A percentile compares a stretch with the other conserved stretches of the same genome.
phyloP scores from a whole-genome alignment of 1,140 invertebrate genomes.

The Apis cerana region DNA sequence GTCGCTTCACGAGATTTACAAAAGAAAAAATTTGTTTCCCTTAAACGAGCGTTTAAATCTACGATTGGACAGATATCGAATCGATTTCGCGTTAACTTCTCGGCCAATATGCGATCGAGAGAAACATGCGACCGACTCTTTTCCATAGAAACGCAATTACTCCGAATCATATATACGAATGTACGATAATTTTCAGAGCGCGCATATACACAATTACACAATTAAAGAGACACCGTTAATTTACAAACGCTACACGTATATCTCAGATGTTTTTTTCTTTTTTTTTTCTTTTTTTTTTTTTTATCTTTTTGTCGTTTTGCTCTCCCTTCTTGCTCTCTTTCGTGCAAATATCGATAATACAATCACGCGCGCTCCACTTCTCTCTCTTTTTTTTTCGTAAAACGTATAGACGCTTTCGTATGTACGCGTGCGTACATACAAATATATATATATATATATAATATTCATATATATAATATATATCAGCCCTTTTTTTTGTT shows the following conservation, averaged over 20 bases:
- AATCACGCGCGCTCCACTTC: slow-evolving; percentile 21
- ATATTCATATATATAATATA: slow-evolving; percentile 41
- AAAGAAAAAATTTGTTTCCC: too few species aligned
- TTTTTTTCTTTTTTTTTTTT: neutral
- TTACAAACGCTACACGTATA: slow-evolving; percentile 63
- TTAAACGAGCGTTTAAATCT: neutral
- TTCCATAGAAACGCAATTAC: neutral
- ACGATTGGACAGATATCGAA: neutral
- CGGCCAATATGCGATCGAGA: slow-evolving; percentile 7
- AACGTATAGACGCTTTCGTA: slow-evolving; percentile 50
- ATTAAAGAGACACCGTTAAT: slow-evolving; percentile 61
- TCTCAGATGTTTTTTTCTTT: slow-evolving; percentile 28
- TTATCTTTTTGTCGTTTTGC: neutral
- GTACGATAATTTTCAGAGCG: slow-evolving; percentile 41
- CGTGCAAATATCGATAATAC: slow-evolving; percentile 9
- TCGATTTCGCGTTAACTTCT: too few species aligned
- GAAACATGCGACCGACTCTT: neutral
- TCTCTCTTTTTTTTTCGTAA: slow-evolving; percentile 16
- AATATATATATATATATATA: slow-evolving; percentile 39
- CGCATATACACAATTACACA: slow-evolving; percentile 61
- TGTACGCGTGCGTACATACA: slow-evolving; percentile 25
- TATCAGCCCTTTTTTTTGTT: neutral
- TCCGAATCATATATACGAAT: slow-evolving; percentile 44
- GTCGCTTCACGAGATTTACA: neutral
- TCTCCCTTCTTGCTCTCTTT: slow-evolving; percentile 7